Base-by-base conservation (phyloP, 2,888 invertebrate genomes). In the Blastobasis lacticolella region DNA sequence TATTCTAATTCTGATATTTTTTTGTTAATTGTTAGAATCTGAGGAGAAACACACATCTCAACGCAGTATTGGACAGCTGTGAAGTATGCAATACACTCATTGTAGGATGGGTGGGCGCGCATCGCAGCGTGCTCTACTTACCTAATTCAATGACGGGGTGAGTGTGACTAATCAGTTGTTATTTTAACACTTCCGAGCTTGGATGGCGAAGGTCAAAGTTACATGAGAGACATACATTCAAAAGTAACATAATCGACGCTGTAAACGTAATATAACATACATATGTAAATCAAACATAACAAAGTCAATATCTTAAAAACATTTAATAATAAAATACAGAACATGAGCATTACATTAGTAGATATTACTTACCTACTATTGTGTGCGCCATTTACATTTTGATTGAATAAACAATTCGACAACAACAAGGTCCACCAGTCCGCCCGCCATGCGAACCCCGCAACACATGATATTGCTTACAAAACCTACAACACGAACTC, bases 1-100 rank as follows among this genome's bases (percentile, higher is more conserved):
- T 59, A 61, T 77, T 77, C 75, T 74, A 76, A 75, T 73, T 62
- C 66, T 9, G 69, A 74, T 74, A 75, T 75, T 75, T 81, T 69
- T 66, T 70, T 70, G 66, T 72, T 66, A 71, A 72, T 73, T 73
- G 69, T 68, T 73, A 64, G 63, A 70, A 67, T 23, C 23, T 23
- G 23, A 23, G 23, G 23, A 23, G 23, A 23, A 23, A 23, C 23
- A 23, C 23, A 23, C 23, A 23, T 23, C 23, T 23, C 23, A 23
- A 1, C 23, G 23, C 23, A 23, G 3, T 23, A 23, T 23, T 23
- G 3, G 49, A 54, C 51, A 54, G 47, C 51, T 51, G 23, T 23
- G 23, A 23, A 23, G 23, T 49, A 54, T 42, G 37, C 42, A 44
- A 54, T 38, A 45, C 40, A 52, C 50, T 52, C 40, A 50, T 49